Evolutionary conservation across 37 sponge, comb jelly and placozoan species (phyloP).

Genomic region (Beroe ovata): DNA sequence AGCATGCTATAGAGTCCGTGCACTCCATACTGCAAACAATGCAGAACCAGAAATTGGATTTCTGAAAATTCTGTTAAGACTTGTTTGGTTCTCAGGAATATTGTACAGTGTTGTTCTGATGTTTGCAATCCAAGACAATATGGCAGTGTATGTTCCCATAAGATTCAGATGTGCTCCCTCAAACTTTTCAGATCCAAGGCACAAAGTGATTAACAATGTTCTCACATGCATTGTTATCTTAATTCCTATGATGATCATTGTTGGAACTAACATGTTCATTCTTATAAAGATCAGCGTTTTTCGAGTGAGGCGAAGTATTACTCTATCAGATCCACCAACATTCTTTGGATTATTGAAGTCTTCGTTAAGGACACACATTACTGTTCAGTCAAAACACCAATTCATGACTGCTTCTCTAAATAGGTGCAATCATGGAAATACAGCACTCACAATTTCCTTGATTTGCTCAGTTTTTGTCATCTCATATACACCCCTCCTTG

Average conservation of each 20-base stretch:
- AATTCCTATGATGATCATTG: conserved; percentile 45
- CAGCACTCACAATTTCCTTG: conserved; percentile 18
- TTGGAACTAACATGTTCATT: conserved; percentile 34
- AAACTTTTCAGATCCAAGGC: conserved; percentile 18
- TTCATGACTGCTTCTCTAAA: background rate
- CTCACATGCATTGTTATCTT: conserved; percentile 14
- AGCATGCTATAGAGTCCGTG: conserved; percentile 35
- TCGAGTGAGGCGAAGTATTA: background rate
- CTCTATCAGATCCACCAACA: background rate
- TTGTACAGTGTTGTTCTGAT: conserved; percentile 26
- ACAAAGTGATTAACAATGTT: conserved; percentile 29
- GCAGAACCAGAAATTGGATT: background rate
- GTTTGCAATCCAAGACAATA: conserved; percentile 23
- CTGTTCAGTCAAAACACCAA: background rate
- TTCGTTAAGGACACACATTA: background rate
- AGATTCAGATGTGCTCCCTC: conserved; percentile 39
- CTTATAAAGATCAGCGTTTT: conserved; percentile 2
- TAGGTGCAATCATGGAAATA: background rate
- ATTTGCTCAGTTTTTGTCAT: conserved; percentile 36
- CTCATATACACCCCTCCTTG: conserved; percentile 48
- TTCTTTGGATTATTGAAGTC: background rate
- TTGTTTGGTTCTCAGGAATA: conserved; percentile 1
- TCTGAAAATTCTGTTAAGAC: background rate
- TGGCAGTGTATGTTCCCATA: conserved; percentile 1
- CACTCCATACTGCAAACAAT: background rate